A percentile compares a stretch with the other conserved stretches of the same genome.
These are phyloP conservation scores for Metopia argyrocephala DNA, from an alignment of 2,888 invertebrate genomes.

Conservation along the genomic window DNA sequence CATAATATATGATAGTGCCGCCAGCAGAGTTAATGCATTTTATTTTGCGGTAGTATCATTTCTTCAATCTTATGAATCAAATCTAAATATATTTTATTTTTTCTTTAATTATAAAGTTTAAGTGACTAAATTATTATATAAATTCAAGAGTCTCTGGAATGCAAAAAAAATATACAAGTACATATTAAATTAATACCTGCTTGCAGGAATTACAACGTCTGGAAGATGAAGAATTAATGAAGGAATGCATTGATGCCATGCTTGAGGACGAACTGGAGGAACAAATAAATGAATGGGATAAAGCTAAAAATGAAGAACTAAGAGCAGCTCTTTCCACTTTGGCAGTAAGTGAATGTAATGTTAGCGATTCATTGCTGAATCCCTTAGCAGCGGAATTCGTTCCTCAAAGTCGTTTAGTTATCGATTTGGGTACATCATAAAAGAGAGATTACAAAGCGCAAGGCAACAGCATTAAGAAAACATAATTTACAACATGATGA, in stretches of 20 bases:
- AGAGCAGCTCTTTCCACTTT: constrained; percentile 76
- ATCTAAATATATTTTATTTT: no score
- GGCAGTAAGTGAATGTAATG: constrained; percentile 74
- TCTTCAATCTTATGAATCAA: no score
- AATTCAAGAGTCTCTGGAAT: no score
- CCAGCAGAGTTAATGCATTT: no score
- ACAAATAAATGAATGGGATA: constrained; percentile 77
- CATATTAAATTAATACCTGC: no score
- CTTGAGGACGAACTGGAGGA: constrained; percentile 85
- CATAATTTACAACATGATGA: constrained; percentile 38
- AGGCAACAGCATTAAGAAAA: not conserved
- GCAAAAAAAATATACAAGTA: no score
- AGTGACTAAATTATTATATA: no score
- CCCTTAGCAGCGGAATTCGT: constrained; percentile 92
- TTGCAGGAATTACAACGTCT: constrained; percentile 88
- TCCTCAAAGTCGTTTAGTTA: constrained; percentile 79
- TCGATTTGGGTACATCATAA: constrained; percentile 75
- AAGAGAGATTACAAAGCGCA: constrained; percentile 26
- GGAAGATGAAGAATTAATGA: constrained; percentile 92
- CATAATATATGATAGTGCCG: no score
- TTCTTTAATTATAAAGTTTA: no score
- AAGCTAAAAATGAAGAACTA: constrained; percentile 76
- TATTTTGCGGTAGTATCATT: no score
- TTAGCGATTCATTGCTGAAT: constrained; percentile 86
- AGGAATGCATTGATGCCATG: constrained; percentile 92